A percentile compares a stretch with the other conserved stretches of the same genome.
Conservation (phyloP, 2,113 vertebrate species). For the Chamaea fasciata region DNA sequence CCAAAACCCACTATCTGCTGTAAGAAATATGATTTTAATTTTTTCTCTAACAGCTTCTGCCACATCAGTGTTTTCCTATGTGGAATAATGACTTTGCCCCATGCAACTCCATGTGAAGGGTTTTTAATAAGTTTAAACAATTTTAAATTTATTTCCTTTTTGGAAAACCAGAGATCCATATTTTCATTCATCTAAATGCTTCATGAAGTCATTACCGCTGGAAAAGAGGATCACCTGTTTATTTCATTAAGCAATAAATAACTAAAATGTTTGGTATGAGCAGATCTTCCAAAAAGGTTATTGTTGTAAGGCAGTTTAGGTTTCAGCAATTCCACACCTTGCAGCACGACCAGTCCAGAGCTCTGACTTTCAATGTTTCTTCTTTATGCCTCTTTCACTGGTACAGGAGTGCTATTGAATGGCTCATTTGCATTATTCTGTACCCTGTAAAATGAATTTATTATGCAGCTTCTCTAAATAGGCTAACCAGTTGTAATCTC, state of each 20-base stretch:
- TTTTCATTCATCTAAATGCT: not conserved
- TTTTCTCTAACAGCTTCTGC: not conserved
- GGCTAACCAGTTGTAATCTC: conserved; percentile 50
- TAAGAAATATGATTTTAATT: conserved; percentile 40
- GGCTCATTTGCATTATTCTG: conserved; percentile 54
- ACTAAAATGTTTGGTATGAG: not conserved
- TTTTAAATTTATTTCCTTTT: not conserved
- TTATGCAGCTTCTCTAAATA: conserved; percentile 38
- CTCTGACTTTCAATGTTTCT: conserved; percentile 33
- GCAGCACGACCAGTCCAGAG: not conserved
- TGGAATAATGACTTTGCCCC: not conserved
- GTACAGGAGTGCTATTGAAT: not conserved
- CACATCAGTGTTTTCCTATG: not conserved
- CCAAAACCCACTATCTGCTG: not conserved
- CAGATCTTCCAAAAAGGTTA: not conserved
- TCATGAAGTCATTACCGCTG: not conserved
- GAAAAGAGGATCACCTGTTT: conserved; percentile 1
- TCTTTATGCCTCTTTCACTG: conserved; percentile 27
- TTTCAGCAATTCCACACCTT: not conserved
- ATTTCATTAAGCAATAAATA: conserved; percentile 37
- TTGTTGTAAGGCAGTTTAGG: not conserved
- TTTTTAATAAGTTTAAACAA: not conserved
- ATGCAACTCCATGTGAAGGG: not conserved
- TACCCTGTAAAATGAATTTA: conserved; percentile 54
- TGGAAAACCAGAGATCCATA: not conserved